These are phyloP conservation scores for Casuarius casuarius DNA, from an alignment of 2,113 vertebrate species.

Conservation along the genomic window DNA sequence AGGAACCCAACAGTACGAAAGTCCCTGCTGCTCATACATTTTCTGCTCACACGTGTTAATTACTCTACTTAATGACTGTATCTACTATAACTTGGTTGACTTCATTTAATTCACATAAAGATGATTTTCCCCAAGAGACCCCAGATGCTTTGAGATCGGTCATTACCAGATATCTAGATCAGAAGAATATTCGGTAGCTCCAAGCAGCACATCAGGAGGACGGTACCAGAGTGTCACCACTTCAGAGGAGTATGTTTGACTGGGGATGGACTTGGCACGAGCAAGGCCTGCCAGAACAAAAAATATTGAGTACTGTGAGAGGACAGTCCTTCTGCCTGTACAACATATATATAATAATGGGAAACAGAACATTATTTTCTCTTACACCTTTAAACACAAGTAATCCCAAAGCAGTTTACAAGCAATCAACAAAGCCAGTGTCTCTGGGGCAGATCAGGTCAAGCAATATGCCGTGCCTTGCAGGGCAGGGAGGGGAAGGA, in stretches of 20 bases:
- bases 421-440: not conserved
- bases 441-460: not conserved
- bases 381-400: not conserved
- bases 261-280: constrained; percentile 86
- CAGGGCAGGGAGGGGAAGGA: not conserved
- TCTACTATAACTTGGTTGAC: not conserved
- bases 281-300: constrained; percentile 82
- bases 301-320: not conserved
- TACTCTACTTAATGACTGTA: not conserved
- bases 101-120: not conserved
- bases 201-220: constrained; percentile 89
- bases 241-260: constrained; percentile 89
- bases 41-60: not conserved
- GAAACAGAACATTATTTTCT: not conserved
- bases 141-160: not conserved
- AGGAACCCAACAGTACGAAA: not conserved
- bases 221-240: constrained; percentile 90
- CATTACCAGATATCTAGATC: constrained; percentile 90
- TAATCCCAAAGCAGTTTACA: not conserved
- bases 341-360: not conserved
- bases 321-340: not conserved
- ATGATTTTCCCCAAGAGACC: not conserved
- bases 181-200: constrained; percentile 89
- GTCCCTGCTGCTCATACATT: not conserved
- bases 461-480: not conserved